Evolutionary conservation across 2,797 vertebrate genomes (phyloP), one percentile per base, ranked within the genome.

Genomic region (Coendou prehensilis): DNA sequence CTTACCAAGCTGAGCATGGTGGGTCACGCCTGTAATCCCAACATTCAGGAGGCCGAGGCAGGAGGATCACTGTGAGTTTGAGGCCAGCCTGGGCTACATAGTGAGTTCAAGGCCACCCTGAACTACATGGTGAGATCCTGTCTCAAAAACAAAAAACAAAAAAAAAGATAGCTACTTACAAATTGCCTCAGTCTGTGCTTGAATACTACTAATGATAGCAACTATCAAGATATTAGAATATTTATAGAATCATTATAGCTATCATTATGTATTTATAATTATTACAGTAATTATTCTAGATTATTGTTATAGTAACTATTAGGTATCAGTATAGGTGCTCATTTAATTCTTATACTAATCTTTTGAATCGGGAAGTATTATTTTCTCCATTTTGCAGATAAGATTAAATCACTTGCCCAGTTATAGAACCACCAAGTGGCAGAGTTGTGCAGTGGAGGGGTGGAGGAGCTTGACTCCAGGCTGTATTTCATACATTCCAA

Each of bases 161-260:
- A 84, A 6, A n/a, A n/a, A 26, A 2, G 9, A 23, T 37, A 59
- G 37, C n/a, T 45, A 61, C 57, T 83, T 45, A 56, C 15, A 69
- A 85, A 79, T 63, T 80, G 33, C 52, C 64, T 83, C 47, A 30
- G 33, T 89, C 79, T 30, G 30, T 88, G n/a, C 64, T 87, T 73
- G 37, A n/a, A 73, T 59, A 67, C 52, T 82, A 87, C n/a, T 80
- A 92, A 79, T 69, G 59, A 93, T 41, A 93, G 50, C n/a, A 92
- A 92, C 47, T 59, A 17, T 30, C 69, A 93, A 59, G 54, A 78
- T 50, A 67, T 82, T 87, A 64, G 37, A n/a, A 33, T 89, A 78
- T 81, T 33, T 86, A 47, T 83, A 56, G 54, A 84, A 94, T 82
- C 71, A 73, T 61, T 37, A 63, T 76, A 85, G 90, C 26, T 20